These are phyloP conservation scores for Tribolium castaneum DNA, from an alignment of 1,140 invertebrate species.

Conservation along the genomic window DNA sequence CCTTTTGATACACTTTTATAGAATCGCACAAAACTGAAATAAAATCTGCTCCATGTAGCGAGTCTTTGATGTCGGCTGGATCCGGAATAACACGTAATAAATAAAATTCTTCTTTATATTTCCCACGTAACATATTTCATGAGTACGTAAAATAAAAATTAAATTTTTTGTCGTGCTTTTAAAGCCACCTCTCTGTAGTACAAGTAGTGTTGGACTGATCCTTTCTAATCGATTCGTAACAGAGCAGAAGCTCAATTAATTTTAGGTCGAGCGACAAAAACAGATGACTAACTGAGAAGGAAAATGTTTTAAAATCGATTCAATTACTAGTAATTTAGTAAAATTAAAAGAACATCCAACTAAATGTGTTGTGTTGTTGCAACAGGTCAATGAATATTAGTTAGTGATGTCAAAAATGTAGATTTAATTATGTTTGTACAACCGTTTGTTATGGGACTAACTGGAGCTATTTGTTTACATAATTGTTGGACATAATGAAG, in stretches of 20 bases:
- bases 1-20: constrained; percentile 30
- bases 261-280: constrained; percentile 10
- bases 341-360: too few species aligned
- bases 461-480: too few species aligned
- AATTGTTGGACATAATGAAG: too few species aligned
- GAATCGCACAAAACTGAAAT: constrained; percentile 21
- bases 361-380: background rate
- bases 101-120: constrained; percentile 28
- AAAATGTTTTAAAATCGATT: background rate
- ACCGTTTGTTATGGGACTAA: too few species aligned
- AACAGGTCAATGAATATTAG: constrained; percentile 20
- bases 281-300: background rate
- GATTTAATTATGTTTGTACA: too few species aligned
- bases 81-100: constrained; percentile 16
- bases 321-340: too few species aligned
- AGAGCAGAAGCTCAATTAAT: constrained; percentile 5
- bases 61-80: constrained; percentile 12
- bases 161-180: background rate
- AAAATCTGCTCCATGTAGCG: background rate
- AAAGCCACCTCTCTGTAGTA: background rate
- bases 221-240: constrained; percentile 20
- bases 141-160: background rate
- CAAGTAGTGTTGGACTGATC: background rate
- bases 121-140: constrained; percentile 1
- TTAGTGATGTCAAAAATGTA: constrained; percentile 13